Percentiles rank a stretch among this genome's conserved stretches.
Conservation (phyloP, 2,113 vertebrate genomes). For the Acrocephalus arundinaceus region DNA sequence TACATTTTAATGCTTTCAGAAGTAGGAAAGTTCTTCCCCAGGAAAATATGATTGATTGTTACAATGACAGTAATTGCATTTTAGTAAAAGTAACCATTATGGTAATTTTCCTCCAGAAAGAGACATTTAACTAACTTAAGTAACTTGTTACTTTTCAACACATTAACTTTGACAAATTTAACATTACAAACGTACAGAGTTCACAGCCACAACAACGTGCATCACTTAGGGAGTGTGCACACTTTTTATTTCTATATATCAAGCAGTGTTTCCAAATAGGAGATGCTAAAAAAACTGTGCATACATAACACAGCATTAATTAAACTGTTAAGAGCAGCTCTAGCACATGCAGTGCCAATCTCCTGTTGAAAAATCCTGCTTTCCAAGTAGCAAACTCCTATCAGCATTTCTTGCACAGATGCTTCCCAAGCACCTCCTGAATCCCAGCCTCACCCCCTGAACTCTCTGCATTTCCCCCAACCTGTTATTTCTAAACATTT, state of each 20-base stretch:
- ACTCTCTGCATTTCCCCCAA: neutral
- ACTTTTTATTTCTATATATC: slow-evolving; percentile 34
- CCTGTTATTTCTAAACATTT: neutral
- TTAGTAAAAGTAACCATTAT: slow-evolving; percentile 84
- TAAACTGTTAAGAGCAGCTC: slow-evolving; percentile 31
- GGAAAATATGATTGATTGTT: slow-evolving; percentile 81
- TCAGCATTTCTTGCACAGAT: slow-evolving; percentile 15
- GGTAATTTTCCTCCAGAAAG: slow-evolving; percentile 79
- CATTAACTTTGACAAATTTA: slow-evolving; percentile 75
- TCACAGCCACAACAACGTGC: slow-evolving; percentile 71
- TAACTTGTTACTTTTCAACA: slow-evolving; percentile 80
- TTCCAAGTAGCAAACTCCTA: neutral
- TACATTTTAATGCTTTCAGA: slow-evolving; percentile 73
- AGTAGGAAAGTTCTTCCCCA: slow-evolving; percentile 73
- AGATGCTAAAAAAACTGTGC: slow-evolving; percentile 38
- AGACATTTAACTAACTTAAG: slow-evolving; percentile 80
- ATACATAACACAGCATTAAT: slow-evolving; percentile 51
- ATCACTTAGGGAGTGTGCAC: slow-evolving; percentile 55
- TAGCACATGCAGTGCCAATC: slow-evolving; percentile 11
- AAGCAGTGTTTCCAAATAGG: slow-evolving; percentile 43
- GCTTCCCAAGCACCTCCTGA: slow-evolving; percentile 13
- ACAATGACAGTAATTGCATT: slow-evolving; percentile 85
- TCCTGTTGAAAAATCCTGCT: slow-evolving; percentile 42
- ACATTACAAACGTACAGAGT: slow-evolving; percentile 69
- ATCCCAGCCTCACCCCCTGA: slow-evolving; percentile 4